Base-by-base conservation (phyloP, 2,888 invertebrate species). In the Zele albiditarsus region DNA sequence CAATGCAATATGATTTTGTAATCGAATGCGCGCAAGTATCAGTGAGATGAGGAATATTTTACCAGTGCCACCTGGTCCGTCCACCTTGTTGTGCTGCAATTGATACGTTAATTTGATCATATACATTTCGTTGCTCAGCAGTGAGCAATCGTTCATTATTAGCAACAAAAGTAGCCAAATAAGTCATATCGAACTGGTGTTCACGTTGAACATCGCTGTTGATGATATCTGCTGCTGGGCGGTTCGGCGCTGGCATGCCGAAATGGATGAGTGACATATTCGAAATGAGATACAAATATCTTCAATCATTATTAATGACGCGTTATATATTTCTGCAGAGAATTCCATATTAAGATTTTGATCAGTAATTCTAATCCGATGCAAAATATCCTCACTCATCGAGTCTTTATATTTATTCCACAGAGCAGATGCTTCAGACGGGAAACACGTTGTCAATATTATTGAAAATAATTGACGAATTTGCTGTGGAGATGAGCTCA, bases 261-360 rank as follows among this genome's bases (percentile, higher is more conserved):
- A 82, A 83, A 74, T 71, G 78, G 62, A 76, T 65, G 71, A 82
- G 79, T 28, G 78, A 73, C 76, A 75, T 49, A 20, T 65, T 65
- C 81, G 82, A 83, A 80, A 85, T 85, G 76, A 84, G 76, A 80
- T 82, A 81, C 83, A 86, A 82, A 84, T 83, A 73, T 86, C 85
- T 83, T 85, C 83, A 79, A 86, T 87, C 81, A 83, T 82, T 77
- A 84, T 60, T 23, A 83, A 83, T 74, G 82, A 80, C 60, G 78
- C 71, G 70, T 84, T 83, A 74, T 82, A 79, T 66, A 84, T 83
- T 76, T 82, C 82, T 65, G 77, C 77, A 49, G 73, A 81, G 74
- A 68, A 65, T 23, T 68, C 28, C 10, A 74, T 25, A 28, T 53
- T 46, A 1, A 0, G 28, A 58, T 49, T 28, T 53, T 33, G 27